These are phyloP conservation scores for Hippolais icterina DNA, from an alignment of 2,113 vertebrate genomes.

Conservation along the genomic window DNA sequence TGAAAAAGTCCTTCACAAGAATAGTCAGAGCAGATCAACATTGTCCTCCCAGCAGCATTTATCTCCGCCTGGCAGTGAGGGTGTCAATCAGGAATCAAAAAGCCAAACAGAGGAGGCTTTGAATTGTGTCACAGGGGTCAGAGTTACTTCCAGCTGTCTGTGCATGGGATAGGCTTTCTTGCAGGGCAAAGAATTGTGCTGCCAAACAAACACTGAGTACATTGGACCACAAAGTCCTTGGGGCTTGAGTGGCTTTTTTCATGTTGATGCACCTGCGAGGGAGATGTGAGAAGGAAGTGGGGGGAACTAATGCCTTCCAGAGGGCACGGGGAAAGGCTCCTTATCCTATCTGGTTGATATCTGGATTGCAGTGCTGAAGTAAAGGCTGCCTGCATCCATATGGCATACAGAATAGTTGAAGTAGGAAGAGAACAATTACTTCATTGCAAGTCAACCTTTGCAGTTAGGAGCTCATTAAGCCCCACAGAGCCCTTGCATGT, in stretches of 20 bases:
- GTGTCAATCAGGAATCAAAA: slow-evolving; percentile 87
- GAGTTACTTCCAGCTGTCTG: slow-evolving; percentile 79
- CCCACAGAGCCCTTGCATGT: not conserved
- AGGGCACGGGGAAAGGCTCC: not conserved
- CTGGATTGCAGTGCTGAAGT: not conserved
- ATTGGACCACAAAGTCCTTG: slow-evolving; percentile 45
- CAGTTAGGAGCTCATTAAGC: not conserved
- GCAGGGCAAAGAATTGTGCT: slow-evolving; percentile 69
- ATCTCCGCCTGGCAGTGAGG: slow-evolving; percentile 73
- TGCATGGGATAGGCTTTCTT: slow-evolving; percentile 72
- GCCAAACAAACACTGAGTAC: slow-evolving; percentile 66
- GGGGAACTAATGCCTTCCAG: slow-evolving; percentile 54
- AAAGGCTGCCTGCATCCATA: not conserved
- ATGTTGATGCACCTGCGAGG: slow-evolving; percentile 74
- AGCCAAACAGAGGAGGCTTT: slow-evolving; percentile 83
- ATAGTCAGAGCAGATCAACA: slow-evolving; percentile 77
- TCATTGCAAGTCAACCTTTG: not conserved
- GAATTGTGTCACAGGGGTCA: slow-evolving; percentile 78
- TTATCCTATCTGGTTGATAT: not conserved
- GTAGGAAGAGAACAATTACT: not conserved
- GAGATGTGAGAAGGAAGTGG: not conserved
- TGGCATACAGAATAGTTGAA: not conserved
- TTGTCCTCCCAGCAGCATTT: slow-evolving; percentile 78
- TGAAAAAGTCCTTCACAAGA: slow-evolving; percentile 78
- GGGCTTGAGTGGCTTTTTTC: slow-evolving; percentile 49